A percentile compares a stretch with the other conserved stretches of the same genome.
phyloP scores from a whole-genome alignment of 2,113 vertebrate species.

The Pogona vitticeps region DNA sequence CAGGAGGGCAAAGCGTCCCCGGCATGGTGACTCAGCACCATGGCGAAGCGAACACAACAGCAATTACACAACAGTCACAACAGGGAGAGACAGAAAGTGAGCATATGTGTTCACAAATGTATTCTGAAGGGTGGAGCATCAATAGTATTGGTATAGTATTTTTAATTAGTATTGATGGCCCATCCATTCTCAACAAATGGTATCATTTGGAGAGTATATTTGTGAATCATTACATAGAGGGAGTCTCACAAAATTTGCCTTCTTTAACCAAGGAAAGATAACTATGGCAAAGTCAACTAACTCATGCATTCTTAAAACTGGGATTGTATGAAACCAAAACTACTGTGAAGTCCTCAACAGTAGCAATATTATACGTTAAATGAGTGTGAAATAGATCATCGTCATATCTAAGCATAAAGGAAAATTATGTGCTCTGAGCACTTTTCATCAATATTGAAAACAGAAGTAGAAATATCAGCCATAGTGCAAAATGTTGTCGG shows the following conservation, averaged over 20 bases:
- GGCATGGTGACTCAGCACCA: too few relatives aligned
- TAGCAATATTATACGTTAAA: not conserved
- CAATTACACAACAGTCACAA: too few relatives aligned
- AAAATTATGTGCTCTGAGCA: not conserved
- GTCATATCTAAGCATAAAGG: fast-evolving
- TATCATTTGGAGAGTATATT: too few relatives aligned
- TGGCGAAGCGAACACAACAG: too few relatives aligned
- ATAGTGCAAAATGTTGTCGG: not conserved
- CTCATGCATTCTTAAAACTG: not conserved
- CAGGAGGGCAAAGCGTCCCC: too few relatives aligned
- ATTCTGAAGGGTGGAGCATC: not conserved
- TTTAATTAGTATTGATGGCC: too few relatives aligned
- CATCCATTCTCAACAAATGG: too few relatives aligned
- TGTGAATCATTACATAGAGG: not conserved
- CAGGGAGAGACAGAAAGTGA: too few relatives aligned
- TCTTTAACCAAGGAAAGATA: not conserved
- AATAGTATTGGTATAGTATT: not conserved
- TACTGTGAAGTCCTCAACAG: not conserved
- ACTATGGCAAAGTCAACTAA: not conserved
- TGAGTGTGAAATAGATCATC: not conserved
- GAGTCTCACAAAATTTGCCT: not conserved
- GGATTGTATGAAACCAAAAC: not conserved
- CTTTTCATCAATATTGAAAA: not conserved
- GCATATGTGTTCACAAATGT: not conserved
- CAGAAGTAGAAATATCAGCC: not conserved